Evolutionary conservation across 2,888 invertebrate species (phyloP), one percentile per base, ranked within the genome.

Genomic region (Eumacrocentrus americanus): DNA sequence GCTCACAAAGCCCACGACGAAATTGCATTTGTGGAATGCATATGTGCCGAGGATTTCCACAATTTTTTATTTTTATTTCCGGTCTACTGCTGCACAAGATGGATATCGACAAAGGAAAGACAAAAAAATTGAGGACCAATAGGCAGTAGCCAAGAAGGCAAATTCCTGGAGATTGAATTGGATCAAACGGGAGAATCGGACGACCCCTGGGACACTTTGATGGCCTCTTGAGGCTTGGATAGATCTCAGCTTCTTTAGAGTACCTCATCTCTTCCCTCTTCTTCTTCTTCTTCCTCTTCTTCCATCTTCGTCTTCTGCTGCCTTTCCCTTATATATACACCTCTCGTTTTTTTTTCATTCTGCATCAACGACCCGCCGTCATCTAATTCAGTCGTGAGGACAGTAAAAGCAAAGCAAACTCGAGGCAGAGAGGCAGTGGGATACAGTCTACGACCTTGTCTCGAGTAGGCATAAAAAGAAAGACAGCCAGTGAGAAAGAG

Each of bases 371-470:
- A 58, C 52, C 53, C 47, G 38, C 52, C 46, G 38, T 46, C 37
- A 52, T 52, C 52, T 58, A 53, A 58, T 58, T 52, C 37, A 47
- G 25, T 52, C 52, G 50, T 35, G 50, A 57, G 42, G 23, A 35
- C 22, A 55, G 34, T 29, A 55, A 46, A 37, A 46, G 16, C 22
- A 37, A 37, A 11, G 16, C 20, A 23, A 55, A 47, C 20, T 47
- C 2, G 5, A 35, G n/a, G 9, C n/a, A 29, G 42, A 42, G 20
- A 34, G 20, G n/a, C 9, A 37, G 46, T 29, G 29, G 14, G 38
- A 52, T 52, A 58, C 37, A 58, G 44, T 44, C 25, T 37, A n/a
- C 38, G 52, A 52, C 52, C 58, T 46, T 52, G 46, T 58, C 44
- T 52, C 35, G 46, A 25, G 18, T 18, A 52, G 58, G 22, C 35